Evolutionary conservation across 1,140 invertebrate species (phyloP).

Genomic region (Magallana ariakensis): DNA sequence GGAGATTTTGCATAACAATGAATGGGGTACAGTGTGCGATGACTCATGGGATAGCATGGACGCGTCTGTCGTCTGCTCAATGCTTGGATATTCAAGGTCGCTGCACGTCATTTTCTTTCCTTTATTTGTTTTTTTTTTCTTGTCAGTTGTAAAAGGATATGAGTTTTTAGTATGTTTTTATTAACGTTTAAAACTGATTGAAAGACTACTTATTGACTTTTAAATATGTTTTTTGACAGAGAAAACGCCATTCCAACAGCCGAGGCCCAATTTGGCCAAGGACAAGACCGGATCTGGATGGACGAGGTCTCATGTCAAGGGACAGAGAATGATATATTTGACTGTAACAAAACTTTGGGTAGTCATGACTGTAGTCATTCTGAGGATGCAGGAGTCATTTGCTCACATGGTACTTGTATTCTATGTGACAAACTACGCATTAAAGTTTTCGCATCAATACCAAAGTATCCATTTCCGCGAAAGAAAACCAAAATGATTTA

Average conservation of each 20-base stretch:
- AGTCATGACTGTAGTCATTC: constrained; percentile 84
- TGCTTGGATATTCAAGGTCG: constrained; percentile 39
- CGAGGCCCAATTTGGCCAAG: constrained; percentile 79
- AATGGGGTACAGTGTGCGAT: constrained; percentile 11
- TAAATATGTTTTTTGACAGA: not conserved
- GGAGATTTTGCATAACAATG: not conserved
- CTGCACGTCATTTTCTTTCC: not conserved
- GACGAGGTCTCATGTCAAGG: constrained; percentile 87
- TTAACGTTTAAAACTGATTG: too few relatives aligned
- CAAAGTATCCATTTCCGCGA: too few relatives aligned
- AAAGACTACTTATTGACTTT: too few relatives aligned
- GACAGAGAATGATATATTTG: constrained; percentile 84
- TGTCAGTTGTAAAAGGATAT: too few relatives aligned
- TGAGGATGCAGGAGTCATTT: constrained; percentile 81
- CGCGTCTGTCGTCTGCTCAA: not conserved
- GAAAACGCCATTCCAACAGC: not conserved
- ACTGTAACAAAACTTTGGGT: constrained; percentile 87
- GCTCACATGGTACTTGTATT: constrained; percentile 20
- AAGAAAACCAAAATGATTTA: too few relatives aligned
- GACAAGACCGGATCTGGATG: constrained; percentile 82
- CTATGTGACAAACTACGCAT: too few relatives aligned
- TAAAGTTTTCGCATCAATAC: too few relatives aligned
- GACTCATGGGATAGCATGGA: not conserved
- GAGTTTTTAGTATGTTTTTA: too few relatives aligned
- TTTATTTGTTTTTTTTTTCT: too few relatives aligned